Conservation (phyloP, 2,888 invertebrate genomes). For the Reticulitermes lucifugus region DNA sequence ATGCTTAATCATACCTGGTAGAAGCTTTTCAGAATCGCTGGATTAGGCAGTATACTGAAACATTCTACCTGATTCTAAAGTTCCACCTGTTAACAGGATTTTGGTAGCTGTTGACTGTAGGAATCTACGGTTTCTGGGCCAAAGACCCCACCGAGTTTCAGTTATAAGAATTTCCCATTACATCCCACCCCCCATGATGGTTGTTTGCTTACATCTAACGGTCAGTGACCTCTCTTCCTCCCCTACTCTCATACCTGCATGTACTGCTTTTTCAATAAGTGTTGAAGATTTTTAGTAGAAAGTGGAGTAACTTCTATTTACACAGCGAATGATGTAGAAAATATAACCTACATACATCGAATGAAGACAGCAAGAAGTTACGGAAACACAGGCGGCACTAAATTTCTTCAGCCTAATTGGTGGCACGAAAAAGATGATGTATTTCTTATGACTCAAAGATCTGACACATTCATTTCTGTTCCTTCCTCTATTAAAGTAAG, state of each 20-base stretch:
- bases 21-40: not conserved
- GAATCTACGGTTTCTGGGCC: conserved; percentile 17
- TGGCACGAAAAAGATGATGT: too few relatives aligned
- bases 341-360: not conserved
- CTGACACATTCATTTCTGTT: too few relatives aligned
- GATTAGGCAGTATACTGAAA: not conserved
- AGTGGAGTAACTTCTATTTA: conserved; percentile 10
- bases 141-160: conserved; percentile 27
- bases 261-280: not conserved
- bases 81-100: conserved; percentile 8
- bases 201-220: conserved; percentile 40
- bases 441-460: too few relatives aligned
- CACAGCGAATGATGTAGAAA: not conserved
- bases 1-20: too few relatives aligned
- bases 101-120: not conserved
- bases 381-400: too few relatives aligned
- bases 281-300: not conserved
- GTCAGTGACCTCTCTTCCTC: conserved; percentile 26
- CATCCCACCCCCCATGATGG: conserved; percentile 15
- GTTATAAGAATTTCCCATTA: conserved; percentile 13
- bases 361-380: not conserved
- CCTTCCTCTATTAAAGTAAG: too few relatives aligned
- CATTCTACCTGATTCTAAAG: not conserved
- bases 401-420: too few relatives aligned
- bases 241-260: conserved; percentile 9